Evolutionary conservation across 2,113 vertebrate species (phyloP), one percentile per base, ranked within the genome.

Genomic region (Neoarius graeffei): DNA sequence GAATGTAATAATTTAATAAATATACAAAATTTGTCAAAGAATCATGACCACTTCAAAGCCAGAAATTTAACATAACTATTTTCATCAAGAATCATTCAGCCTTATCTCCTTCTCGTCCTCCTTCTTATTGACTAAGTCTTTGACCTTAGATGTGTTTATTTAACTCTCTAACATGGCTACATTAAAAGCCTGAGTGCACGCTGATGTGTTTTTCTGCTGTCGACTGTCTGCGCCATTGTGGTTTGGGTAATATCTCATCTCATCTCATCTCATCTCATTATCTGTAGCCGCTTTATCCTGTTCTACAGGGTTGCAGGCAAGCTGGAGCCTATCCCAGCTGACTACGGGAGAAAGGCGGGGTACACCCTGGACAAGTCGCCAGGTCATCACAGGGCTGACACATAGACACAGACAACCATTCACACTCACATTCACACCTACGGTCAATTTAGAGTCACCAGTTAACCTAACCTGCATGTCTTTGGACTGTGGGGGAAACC

Each of bases 131-230:
- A 86, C 50, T 4, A 10, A 69, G 48, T 56, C 54, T 74, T 69
- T 69, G 66, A 87, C 60, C 52, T 82, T 83, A 56, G 25, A 30
- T 66, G 6, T 54, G 73, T 35, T 56, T 73, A 86, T 27, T 76
- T 87, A 64, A 69, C 23, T 87, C 80, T 64, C 1, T 14, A 42
- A n/a, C 50, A 71, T 25, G 81, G 17, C 57, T 76, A 69, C 15
- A 42, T 76, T 83, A 74, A 76, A 42, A 86, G 56, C 67, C 27
- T 20, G 67, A 83, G 67, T 50, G 80, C n/a, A 73, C 62, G 17
- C 77, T 14, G 57, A 23, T 52, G 6, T 54, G 20, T 83, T 74
- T 64, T 17, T 64, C 62, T 67, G 62, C 62, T 69, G 60, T 83
- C 54, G 56, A 11, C 66, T 30, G 30, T n/a, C 86, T 73, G 54